Percentiles rank a stretch among this genome's conserved stretches.
These are phyloP conservation scores for Oligia latruncula DNA, from an alignment of 2,888 invertebrate species.

Conservation along the genomic window DNA sequence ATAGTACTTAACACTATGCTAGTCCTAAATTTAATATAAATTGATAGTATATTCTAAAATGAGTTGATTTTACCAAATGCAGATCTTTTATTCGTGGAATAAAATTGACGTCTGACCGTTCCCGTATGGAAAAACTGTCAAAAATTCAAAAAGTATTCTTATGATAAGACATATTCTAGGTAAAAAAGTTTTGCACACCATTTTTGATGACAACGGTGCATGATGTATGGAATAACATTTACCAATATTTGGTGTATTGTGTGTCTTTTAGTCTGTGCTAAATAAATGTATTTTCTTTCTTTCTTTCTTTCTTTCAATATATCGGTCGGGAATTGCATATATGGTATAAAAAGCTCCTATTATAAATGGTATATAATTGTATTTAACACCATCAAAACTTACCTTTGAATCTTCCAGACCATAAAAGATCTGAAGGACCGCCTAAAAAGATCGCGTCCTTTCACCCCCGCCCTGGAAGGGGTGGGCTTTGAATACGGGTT, in stretches of 20 bases:
- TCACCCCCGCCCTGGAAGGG: slow-evolving; percentile 91
- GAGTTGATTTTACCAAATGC: not conserved
- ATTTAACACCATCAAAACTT: not conserved
- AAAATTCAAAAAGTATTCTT: not conserved
- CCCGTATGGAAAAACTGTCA: not conserved
- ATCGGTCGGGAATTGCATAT: too few species aligned
- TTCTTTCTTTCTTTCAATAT: too few species aligned
- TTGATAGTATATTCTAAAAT: too few species aligned
- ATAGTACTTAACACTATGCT: too few species aligned
- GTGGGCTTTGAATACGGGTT: slow-evolving; percentile 95
- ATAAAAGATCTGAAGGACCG: slow-evolving; percentile 78
- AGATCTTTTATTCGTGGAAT: not conserved
- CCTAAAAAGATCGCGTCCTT: slow-evolving; percentile 73
- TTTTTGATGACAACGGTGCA: too few species aligned
- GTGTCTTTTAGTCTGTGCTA: too few species aligned
- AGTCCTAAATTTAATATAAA: too few species aligned
- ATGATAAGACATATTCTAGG: not conserved
- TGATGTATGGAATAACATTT: too few species aligned
- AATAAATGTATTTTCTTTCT: too few species aligned
- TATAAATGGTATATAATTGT: too few species aligned
- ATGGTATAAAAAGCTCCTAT: too few species aligned
- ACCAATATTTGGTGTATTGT: too few species aligned
- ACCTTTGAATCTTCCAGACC: slow-evolving; percentile 71
- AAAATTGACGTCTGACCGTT: not conserved
- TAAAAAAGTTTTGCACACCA: not conserved